Evolutionary conservation across 2,888 invertebrate species (phyloP).

Genomic region (Spisula subtruncata): DNA sequence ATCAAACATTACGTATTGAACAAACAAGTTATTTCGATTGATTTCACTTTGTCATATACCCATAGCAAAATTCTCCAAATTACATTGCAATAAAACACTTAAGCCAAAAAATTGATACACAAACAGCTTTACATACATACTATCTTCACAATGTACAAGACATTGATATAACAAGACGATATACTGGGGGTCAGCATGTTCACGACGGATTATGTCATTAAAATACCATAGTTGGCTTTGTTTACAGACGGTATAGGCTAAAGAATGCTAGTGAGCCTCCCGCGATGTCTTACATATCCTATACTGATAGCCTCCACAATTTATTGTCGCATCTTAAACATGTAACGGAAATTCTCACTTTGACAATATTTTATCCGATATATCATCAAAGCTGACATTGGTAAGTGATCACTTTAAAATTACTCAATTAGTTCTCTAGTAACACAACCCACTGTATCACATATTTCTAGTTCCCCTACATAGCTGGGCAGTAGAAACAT

Average conservation of each 20-base stretch:
- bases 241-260: constrained; percentile 62
- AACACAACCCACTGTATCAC: constrained; percentile 22
- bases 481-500: not conserved
- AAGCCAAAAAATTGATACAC: constrained; percentile 33
- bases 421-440: constrained; percentile 40
- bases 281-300: constrained; percentile 61
- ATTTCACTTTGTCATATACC: not conserved
- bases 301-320: constrained; percentile 51
- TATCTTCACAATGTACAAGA: constrained; percentile 37
- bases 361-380: constrained; percentile 60
- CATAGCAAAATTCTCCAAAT: not conserved
- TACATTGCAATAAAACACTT: constrained; percentile 33
- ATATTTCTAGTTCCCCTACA: not conserved
- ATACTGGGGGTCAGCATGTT: constrained; percentile 39
- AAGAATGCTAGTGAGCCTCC: constrained; percentile 68
- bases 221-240: constrained; percentile 67
- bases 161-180: constrained; percentile 32
- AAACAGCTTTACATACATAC: constrained; percentile 40
- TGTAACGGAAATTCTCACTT: constrained; percentile 47
- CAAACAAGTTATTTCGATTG: not conserved
- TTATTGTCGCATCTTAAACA: constrained; percentile 62
- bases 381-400: constrained; percentile 47
- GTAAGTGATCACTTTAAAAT: constrained; percentile 59
- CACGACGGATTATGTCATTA: constrained; percentile 62
- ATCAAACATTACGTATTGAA: not conserved